Percentiles rank a stretch among this genome's conserved stretches.
phyloP scores from a whole-genome alignment of 1,140 invertebrate species.

The Glossosoma conforme region DNA sequence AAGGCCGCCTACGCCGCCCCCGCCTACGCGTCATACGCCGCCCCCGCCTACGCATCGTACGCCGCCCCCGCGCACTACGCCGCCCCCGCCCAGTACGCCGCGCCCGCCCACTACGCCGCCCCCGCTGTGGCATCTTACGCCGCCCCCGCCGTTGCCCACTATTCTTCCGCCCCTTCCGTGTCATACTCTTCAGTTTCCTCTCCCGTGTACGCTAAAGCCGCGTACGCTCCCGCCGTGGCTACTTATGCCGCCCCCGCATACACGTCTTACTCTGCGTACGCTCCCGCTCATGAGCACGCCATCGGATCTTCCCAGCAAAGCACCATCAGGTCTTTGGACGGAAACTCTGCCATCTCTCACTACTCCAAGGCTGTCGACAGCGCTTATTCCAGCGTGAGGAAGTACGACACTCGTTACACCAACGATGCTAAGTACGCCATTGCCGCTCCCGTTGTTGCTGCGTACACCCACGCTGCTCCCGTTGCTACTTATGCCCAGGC shows the following conservation, averaged over 20 bases:
- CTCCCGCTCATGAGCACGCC: conserved; percentile 39
- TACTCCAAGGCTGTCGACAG: conserved; percentile 59
- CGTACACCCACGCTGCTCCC: conserved; percentile 31
- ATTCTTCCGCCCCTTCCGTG: conserved; percentile 31
- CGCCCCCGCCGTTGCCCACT: conserved; percentile 23
- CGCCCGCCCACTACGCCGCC: conserved; percentile 31
- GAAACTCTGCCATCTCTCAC: conserved; percentile 52
- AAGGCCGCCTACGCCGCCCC: conserved; percentile 37
- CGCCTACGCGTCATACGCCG: conserved; percentile 38
- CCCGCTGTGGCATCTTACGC: conserved; percentile 35
- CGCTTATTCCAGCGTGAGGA: conserved; percentile 59
- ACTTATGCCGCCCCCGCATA: conserved; percentile 25
- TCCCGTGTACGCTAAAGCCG: conserved; percentile 43
- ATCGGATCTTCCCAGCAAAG: conserved; percentile 53
- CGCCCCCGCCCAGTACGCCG: conserved; percentile 25
- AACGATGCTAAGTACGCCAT: conserved; percentile 50
- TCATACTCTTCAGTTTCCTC: conserved; percentile 37
- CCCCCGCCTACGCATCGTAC: conserved; percentile 28
- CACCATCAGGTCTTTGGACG: conserved; percentile 52
- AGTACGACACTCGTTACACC: conserved; percentile 55
- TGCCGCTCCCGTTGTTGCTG: conserved; percentile 34
- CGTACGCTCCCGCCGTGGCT: conserved; percentile 39
- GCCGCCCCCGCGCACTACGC: conserved; percentile 21
- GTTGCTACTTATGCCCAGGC: conserved; percentile 26
- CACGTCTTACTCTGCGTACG: conserved; percentile 31